phyloP scores from a whole-genome alignment of 2,888 invertebrate genomes.

The Leptopilina myrica region DNA sequence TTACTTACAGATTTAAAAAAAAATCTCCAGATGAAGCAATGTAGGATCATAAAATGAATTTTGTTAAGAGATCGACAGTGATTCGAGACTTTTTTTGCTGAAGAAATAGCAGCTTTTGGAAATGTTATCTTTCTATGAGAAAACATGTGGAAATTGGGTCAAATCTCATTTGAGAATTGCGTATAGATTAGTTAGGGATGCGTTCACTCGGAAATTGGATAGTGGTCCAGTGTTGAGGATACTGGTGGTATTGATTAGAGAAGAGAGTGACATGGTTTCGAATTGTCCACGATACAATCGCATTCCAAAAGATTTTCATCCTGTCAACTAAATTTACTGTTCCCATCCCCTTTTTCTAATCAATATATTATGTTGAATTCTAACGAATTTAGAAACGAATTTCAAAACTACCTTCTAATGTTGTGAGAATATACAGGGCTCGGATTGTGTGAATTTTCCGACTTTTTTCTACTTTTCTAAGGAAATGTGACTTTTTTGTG shows the following conservation, averaged over 20 bases:
- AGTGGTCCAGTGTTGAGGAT: constrained; percentile 19
- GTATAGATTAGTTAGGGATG: constrained; percentile 16
- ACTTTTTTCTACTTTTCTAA: too few species aligned
- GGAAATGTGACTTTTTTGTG: too few species aligned
- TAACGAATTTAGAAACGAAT: too few species aligned
- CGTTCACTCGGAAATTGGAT: constrained; percentile 35
- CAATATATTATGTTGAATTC: too few species aligned
- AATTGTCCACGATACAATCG: neutral
- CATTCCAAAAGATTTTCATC: neutral
- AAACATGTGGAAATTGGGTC: constrained; percentile 27
- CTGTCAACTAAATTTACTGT: neutral
- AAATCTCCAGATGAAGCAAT: neutral
- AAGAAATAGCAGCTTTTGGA: constrained; percentile 28
- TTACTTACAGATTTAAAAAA: too few species aligned
- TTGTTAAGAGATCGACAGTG: constrained; percentile 14
- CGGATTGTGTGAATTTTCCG: too few species aligned
- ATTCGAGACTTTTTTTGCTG: constrained; percentile 9
- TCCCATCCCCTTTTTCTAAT: too few species aligned
- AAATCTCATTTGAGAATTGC: constrained; percentile 26
- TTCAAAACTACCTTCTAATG: too few species aligned
- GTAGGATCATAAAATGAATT: constrained; percentile 16
- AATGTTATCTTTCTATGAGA: constrained; percentile 1
- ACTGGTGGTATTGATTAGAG: constrained; percentile 23
- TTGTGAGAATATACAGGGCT: too few species aligned
- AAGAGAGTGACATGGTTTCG: constrained; percentile 13